Base-by-base conservation (phyloP, 1,140 invertebrate genomes). In the Coptotermes formosanus region DNA sequence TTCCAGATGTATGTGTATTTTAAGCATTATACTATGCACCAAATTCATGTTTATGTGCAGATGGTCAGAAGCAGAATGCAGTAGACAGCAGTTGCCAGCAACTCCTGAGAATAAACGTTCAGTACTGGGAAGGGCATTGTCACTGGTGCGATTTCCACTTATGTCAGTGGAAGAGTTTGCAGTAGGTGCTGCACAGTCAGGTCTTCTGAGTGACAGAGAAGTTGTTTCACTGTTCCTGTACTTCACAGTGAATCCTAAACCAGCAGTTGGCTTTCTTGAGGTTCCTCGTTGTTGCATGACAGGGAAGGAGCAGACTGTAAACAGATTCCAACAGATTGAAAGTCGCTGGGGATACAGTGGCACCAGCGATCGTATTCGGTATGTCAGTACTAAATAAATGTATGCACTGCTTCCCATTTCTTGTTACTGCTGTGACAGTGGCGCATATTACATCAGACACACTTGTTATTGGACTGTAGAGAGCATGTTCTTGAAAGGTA, bases 141-240 rank as follows among this genome's bases (percentile, higher is more conserved):
- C 93, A 64, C 92, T 97, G 1, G 95, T 98, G 87, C 91, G 97
- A 45, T 98, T 97, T 90, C 96, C 97, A 8, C 90, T 97, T 8
- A 98, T 98, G 96, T 95, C 94, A 2, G 94, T 97, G 4, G 95
- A 97, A 89, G 97, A 98, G 90, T 98, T 98, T 91, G 96, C 97
- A 0, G 93, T 94, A 89, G 95, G 95, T 12, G 94, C 96, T 19
- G 97, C 96, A 12, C 95, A 95, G 88, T 95, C 94, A 88, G 94
- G 95, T 25, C 91, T 98, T 32, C 91, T 98, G 2, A 95, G 94
- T 85, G 95, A 97, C 89, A 90, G 94, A 87, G 96, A 97, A 90
- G 92, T 95, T 16, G 95, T 97, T 8, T 94, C 95, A 86, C 89
- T 97, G 21, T 97, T 97, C 90, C 92, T 97, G 7, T 96, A 97